Base-by-base conservation (phyloP, 2,797 vertebrate species). In the Gobio occitaniae region DNA sequence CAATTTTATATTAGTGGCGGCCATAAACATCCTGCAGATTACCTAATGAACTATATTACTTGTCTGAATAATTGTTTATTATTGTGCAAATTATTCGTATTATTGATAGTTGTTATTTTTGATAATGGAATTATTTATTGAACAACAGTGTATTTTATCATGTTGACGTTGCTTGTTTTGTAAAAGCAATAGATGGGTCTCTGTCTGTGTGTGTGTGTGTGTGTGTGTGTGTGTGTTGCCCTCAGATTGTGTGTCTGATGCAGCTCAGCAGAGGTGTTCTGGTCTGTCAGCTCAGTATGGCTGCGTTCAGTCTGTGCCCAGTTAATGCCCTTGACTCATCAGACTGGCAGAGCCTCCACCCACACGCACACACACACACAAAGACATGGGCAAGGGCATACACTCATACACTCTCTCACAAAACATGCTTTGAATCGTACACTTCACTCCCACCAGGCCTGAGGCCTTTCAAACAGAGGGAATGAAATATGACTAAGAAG, bases 291-390 rank as follows among this genome's bases (percentile, higher is more conserved):
- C 66, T 77, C 65, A 86, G 65, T 68, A 84, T 41, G 82, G 69
- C 48, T 82, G 54, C 71, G 16, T 82, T 84, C 75, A 25, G 81
- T 80, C 76, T 88, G 56, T 75, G 78, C 72, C 68, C 76, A 78
- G 25, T 83, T 87, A 74, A 80, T 74, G 79, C 83, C 78, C 84
- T 86, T 91, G 89, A 90, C 86, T 89, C 88, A 88, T 89, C 72
- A 80, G 74, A 54, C 83, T 83, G 84, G 80, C 84, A 84, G 56
- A 63, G 66, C 48, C 59, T 83, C 44, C 36, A 41, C 44, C 29
- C 71, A 61, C 41, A 50, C 38, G 32, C 25, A 81, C 16, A 7
- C 56, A 44, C 66, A 61, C 80, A 3, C 12, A n/a, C 11, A 83
- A 36, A 54, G 69, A 79, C 72, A 70, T 16, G 9, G 38, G 8